A percentile compares a stretch with the other conserved stretches of the same genome.
Evolutionary conservation across 2,797 vertebrate genomes (phyloP).

Genomic region (Ibycter americanus): DNA sequence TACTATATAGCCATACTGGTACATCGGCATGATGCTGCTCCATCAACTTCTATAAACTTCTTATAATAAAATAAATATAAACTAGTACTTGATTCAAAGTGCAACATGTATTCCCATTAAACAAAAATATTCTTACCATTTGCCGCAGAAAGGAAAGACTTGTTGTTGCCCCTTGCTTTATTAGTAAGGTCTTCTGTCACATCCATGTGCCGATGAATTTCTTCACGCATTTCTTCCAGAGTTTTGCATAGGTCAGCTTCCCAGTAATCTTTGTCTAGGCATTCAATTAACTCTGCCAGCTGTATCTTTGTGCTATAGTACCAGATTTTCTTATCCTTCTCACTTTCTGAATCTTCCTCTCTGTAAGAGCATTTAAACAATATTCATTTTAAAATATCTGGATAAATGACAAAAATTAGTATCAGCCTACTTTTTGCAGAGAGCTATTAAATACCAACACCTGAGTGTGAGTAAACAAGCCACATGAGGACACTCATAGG

Average conservation of each 20-base stretch:
- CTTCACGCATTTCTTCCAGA: slow-evolving; percentile 91
- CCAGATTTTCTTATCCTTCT: slow-evolving; percentile 92
- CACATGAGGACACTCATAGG: not conserved
- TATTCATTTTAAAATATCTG: not conserved
- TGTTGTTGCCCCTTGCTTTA: slow-evolving; percentile 93
- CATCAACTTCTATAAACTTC: not conserved
- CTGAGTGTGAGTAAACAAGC: not conserved
- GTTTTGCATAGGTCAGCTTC: slow-evolving; percentile 89
- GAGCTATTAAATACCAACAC: not conserved
- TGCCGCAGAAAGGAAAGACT: slow-evolving; percentile 90
- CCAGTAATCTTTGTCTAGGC: slow-evolving; percentile 91
- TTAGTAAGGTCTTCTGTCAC: slow-evolving; percentile 94
- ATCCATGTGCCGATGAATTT: slow-evolving; percentile 94
- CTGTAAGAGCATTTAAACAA: slow-evolving; percentile 71
- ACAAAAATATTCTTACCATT: slow-evolving; percentile 81
- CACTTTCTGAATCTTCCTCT: slow-evolving; percentile 93
- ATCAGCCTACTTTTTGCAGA: not conserved
- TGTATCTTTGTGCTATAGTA: slow-evolving; percentile 97
- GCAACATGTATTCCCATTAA: not conserved
- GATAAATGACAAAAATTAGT: not conserved
- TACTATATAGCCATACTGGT: not conserved
- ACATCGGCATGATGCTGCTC: not conserved
- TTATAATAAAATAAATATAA: not conserved
- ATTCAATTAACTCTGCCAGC: slow-evolving; percentile 89
- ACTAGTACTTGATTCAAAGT: not conserved